phyloP scores from a whole-genome alignment of 1,140 invertebrate genomes.

The Drosophila setifemur region DNA sequence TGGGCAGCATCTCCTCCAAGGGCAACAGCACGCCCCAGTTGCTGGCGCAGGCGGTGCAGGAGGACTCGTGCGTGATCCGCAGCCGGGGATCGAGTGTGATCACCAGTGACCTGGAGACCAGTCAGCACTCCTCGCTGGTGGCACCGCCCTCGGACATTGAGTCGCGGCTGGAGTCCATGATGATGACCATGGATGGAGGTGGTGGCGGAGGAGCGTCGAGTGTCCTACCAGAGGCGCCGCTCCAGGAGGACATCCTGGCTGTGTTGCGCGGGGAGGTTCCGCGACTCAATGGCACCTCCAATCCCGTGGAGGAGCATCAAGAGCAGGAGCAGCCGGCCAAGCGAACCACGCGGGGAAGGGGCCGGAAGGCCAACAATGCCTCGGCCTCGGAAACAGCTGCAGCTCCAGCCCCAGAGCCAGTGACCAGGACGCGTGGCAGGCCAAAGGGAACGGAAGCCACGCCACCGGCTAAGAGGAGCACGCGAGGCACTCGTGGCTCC shows the following conservation, averaged over 20 bases:
- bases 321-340: conserved; percentile 38
- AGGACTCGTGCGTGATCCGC: conserved; percentile 78
- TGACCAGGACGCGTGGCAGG: conserved; percentile 41
- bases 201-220: background rate
- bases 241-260: conserved; percentile 77
- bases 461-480: conserved; percentile 44
- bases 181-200: conserved; percentile 76
- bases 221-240: conserved; percentile 45
- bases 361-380: conserved; percentile 31
- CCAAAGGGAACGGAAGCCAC: conserved; percentile 35
- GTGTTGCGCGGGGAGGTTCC: conserved; percentile 69
- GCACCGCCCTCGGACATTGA: conserved; percentile 82
- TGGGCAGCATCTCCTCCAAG: conserved; percentile 81
- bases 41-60: conserved; percentile 65
- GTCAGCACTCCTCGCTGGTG: conserved; percentile 80
- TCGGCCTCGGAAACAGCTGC: background rate
- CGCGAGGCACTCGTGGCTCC: conserved; percentile 45
- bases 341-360: conserved; percentile 50
- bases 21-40: conserved; percentile 74
- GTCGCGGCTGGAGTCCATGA: conserved; percentile 76
- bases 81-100: conserved; percentile 80
- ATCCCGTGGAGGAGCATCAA: background rate
- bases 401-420: conserved; percentile 10
- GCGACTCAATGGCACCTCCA: conserved; percentile 52
- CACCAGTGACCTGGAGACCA: conserved; percentile 79